Percentiles rank a stretch among this genome's conserved stretches.
phyloP scores from a whole-genome alignment of 2,888 invertebrate genomes.

The Hemistola chrysoprasaria region DNA sequence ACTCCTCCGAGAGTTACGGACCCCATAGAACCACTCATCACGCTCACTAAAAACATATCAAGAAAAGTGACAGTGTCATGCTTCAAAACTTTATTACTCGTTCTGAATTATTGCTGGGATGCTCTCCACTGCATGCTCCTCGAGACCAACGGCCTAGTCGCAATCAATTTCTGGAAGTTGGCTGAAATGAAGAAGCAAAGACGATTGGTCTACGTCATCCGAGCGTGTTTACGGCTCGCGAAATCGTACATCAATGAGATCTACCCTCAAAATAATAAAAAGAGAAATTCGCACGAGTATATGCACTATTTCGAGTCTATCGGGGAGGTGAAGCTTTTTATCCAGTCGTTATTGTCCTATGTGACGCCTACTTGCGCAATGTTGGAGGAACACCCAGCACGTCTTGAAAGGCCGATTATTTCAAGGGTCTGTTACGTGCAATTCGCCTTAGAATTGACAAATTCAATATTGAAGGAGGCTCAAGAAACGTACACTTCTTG shows the following conservation, averaged over 20 bases:
- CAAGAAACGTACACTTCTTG: conserved; percentile 95
- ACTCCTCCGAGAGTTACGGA: conserved; percentile 56
- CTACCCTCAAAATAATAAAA: conserved; percentile 88
- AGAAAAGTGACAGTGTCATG: conserved; percentile 92
- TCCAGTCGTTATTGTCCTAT: conserved; percentile 92
- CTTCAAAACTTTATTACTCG: conserved; percentile 91
- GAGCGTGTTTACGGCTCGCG: conserved; percentile 90
- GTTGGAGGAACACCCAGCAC: conserved; percentile 49
- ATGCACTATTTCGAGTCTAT: conserved; percentile 92
- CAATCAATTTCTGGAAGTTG: conserved; percentile 76
- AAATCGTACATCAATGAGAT: conserved; percentile 95
- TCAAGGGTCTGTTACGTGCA: conserved; percentile 64
- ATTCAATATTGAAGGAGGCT: conserved; percentile 92
- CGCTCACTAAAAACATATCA: conserved; percentile 93
- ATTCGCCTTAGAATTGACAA: conserved; percentile 83
- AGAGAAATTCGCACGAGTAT: conserved; percentile 83
- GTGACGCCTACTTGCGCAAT: conserved; percentile 64
- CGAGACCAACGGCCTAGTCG: conserved; percentile 66
- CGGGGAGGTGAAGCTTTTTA: conserved; percentile 90
- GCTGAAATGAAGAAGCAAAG: conserved; percentile 87
- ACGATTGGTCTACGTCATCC: conserved; percentile 92
- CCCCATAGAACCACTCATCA: conserved; percentile 88
- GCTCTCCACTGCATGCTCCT: conserved; percentile 83
- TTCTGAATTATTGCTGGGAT: conserved; percentile 97
- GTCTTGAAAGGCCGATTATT: conserved; percentile 63